A percentile compares a stretch with the other conserved stretches of the same genome.
Evolutionary conservation across 2,888 invertebrate genomes (phyloP).

Genomic region (Orchestes rusci): DNA sequence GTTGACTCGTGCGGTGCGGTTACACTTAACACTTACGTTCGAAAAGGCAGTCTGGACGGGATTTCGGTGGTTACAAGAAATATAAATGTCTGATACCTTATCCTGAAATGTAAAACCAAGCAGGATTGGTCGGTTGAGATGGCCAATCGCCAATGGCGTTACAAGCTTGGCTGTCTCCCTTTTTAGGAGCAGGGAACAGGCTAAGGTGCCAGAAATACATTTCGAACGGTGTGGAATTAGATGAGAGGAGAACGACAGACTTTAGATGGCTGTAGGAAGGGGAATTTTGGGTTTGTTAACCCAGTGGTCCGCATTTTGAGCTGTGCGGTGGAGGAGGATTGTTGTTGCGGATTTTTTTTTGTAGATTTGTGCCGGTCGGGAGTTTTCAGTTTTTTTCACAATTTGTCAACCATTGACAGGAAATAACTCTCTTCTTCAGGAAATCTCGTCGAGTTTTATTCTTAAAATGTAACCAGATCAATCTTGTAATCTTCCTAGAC

Average conservation of each 20-base stretch:
- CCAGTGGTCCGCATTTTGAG: conserved; percentile 32
- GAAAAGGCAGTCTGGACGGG: conserved; percentile 93
- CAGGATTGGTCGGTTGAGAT: conserved; percentile 43
- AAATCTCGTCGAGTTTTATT: no score
- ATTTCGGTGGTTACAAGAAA: conserved; percentile 60
- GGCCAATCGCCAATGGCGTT: conserved; percentile 47
- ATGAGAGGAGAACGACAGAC: conserved; percentile 18
- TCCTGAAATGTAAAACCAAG: conserved; percentile 50
- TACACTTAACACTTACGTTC: conserved; percentile 71
- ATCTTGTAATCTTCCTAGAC: no score
- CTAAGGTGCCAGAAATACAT: conserved; percentile 38
- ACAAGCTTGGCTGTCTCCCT: conserved; percentile 52
- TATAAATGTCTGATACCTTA: conserved; percentile 78
- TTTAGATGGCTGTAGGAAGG: conserved; percentile 25
- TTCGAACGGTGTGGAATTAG: conserved; percentile 19
- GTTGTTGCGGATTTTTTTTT: conserved; percentile 14
- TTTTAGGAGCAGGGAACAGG: conserved; percentile 53
- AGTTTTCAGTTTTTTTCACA: not conserved
- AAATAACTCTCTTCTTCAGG: no score
- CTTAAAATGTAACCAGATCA: no score
- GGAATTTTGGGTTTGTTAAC: conserved; percentile 35
- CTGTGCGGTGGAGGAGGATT: conserved; percentile 7
- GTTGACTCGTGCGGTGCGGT: conserved; percentile 8
- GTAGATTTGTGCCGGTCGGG: conserved; percentile 9
- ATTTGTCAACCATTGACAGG: not conserved